Evolutionary conservation across 2,113 vertebrate genomes (phyloP).

Genomic region (Pseudorectes ferrugineus): DNA sequence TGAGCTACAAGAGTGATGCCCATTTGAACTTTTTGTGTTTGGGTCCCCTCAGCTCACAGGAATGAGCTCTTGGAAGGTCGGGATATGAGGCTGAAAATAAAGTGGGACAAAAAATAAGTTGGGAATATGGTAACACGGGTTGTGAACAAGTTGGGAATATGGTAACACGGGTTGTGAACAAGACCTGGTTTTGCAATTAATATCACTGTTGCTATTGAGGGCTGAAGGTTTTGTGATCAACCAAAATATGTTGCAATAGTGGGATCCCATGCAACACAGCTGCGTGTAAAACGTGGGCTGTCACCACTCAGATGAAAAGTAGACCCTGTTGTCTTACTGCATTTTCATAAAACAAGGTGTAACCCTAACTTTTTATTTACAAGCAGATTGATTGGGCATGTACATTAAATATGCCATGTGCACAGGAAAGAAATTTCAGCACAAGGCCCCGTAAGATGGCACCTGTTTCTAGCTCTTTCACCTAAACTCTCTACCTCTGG

Average conservation of each 20-base stretch:
- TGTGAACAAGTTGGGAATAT: neutral
- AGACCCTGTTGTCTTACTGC: neutral
- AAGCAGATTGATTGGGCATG: neutral
- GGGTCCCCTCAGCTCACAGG: neutral
- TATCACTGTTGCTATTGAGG: neutral
- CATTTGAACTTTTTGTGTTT: neutral
- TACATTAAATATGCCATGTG: neutral
- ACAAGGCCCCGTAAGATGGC: neutral
- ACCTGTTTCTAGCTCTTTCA: neutral
- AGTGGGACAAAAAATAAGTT: neutral
- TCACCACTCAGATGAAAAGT: neutral
- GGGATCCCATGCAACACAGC: neutral
- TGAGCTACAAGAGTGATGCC: neutral
- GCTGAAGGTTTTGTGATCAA: neutral
- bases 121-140: rapidly evolving
- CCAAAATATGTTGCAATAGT: neutral
- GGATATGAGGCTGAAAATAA: neutral
- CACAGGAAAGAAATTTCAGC: neutral
- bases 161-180: rapidly evolving
- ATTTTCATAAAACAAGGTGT: neutral
- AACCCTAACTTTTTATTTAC: neutral
- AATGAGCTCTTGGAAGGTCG: neutral
- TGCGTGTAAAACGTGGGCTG: neutral
- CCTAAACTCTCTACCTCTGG: neutral
- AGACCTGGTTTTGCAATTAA: neutral